Evolutionary conservation across 1,140 invertebrate species (phyloP), one percentile per base, ranked within the genome.

Genomic region (Scaptomyza pallida): DNA sequence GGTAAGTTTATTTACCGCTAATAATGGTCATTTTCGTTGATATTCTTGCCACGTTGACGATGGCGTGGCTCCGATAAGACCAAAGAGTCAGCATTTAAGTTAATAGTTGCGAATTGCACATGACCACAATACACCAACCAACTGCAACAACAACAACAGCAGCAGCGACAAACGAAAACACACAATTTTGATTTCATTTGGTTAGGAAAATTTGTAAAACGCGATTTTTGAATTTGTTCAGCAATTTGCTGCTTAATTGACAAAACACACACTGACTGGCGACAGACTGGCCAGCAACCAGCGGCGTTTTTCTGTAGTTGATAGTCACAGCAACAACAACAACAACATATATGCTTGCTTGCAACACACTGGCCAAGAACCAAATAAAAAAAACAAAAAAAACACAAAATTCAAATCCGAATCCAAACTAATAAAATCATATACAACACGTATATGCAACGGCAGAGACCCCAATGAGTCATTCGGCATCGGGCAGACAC

Each of bases 201-300:
- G 68, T 52, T 33, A 44, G 54, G 54, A 65, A n/a, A 69, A 80
- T 81, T 72, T 88, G 82, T 86, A 70, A 77, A 82, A 82, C 68
- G 69, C 83, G 73, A 79, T 78, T 83, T 79, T 83, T 77, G 83
- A 89, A 89, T 89, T 82, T 89, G 83, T 89, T 79, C 77, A 68
- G 63, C 83, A 89, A 89, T 89, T 89, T 89, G 83, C 63, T 81
- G 83, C 63, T 82, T 89, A 89, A 89, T 89, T 89, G 83, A 89
- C 83, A 89, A 83, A 89, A 89, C 83, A 89, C 78, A 80, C 67
- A 73, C 23, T 57, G 68, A 65, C 40, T 6, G 61, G 62, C 56
- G 47, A 78, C 74, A 47, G 63, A 72, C 67, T 67, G 62, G 54
- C 45, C 67, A 81, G 67, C 79, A 78, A 79, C 85, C 85, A 72